These are phyloP conservation scores for Prostheceraeus crozeri DNA, from an alignment of 2,888 invertebrate species.

Conservation along the genomic window DNA sequence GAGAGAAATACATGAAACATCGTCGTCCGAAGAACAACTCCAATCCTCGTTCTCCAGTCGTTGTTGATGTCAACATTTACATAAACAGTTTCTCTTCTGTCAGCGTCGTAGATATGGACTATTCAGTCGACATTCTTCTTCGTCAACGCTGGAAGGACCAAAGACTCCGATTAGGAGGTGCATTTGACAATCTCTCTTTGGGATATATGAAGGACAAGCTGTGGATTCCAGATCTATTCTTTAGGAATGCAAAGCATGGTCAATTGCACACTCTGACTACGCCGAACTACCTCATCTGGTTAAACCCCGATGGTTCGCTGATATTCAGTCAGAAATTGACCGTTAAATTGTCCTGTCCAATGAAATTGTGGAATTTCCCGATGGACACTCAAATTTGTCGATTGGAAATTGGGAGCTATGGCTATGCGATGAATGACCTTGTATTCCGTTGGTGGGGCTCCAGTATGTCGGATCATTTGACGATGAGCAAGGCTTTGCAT, in stretches of 20 bases:
- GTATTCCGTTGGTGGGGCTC: slow-evolving; percentile 35
- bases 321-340: slow-evolving; percentile 36
- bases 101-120: slow-evolving; percentile 39
- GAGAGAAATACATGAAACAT: slow-evolving; percentile 24
- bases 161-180: slow-evolving; percentile 9
- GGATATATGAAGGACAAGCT: slow-evolving; percentile 39
- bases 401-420: slow-evolving; percentile 38
- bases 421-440: slow-evolving; percentile 34
- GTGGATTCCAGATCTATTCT: slow-evolving; percentile 39
- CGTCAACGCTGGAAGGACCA: slow-evolving; percentile 36
- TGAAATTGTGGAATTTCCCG: slow-evolving; percentile 39
- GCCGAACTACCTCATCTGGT: slow-evolving; percentile 36
- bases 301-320: slow-evolving; percentile 33
- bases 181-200: slow-evolving; percentile 28
- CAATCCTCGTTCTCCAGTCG: slow-evolving; percentile 9
- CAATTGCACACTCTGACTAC: slow-evolving; percentile 35
- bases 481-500: slow-evolving; percentile 19
- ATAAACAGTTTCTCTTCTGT: slow-evolving; percentile 34
- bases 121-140: slow-evolving; percentile 34
- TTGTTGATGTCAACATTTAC: slow-evolving; percentile 35
- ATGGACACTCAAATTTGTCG: slow-evolving; percentile 38
- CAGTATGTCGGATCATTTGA: slow-evolving; percentile 12
- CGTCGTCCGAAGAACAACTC: slow-evolving; percentile 12
- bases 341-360: slow-evolving; percentile 36
- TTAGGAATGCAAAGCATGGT: slow-evolving; percentile 37